Conservation (phyloP, 2,113 vertebrate genomes). For the Onychostoma macrolepis region DNA sequence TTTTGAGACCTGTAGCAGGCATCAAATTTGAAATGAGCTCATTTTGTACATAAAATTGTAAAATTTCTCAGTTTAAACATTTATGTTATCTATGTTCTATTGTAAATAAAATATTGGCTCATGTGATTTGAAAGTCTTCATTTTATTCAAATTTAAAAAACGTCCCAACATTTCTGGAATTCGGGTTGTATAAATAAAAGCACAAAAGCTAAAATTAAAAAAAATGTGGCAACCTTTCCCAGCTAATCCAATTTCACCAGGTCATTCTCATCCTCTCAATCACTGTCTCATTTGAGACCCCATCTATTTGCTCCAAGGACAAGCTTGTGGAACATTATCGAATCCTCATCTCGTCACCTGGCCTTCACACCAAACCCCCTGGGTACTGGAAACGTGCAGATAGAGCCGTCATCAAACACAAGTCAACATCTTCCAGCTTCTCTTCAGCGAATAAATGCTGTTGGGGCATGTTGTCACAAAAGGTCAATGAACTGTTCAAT, state of each 20-base stretch:
- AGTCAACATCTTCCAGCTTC: background rate
- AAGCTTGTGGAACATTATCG: background rate
- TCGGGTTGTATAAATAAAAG: too few species aligned
- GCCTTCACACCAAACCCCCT: conserved; percentile 6
- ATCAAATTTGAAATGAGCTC: too few species aligned
- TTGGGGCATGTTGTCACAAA: background rate
- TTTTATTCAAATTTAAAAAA: too few species aligned
- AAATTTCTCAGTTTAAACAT: too few species aligned
- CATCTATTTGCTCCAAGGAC: conserved; percentile 19
- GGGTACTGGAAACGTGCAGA: background rate
- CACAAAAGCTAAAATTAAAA: too few species aligned
- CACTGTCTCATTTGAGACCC: background rate
- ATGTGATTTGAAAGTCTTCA: too few species aligned
- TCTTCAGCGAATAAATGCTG: background rate
- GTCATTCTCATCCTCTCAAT: background rate
- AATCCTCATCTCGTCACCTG: conserved; percentile 1
- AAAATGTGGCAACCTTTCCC: background rate
- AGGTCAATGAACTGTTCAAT: background rate
- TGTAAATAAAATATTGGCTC: too few species aligned
- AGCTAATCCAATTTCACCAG: background rate
- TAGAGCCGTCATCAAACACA: background rate
- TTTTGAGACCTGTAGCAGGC: too few species aligned
- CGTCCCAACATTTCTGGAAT: too few species aligned
- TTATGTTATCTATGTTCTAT: too few species aligned
- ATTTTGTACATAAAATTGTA: too few species aligned